Conservation (phyloP, 2,888 invertebrate genomes). For the Patella caerulea region DNA sequence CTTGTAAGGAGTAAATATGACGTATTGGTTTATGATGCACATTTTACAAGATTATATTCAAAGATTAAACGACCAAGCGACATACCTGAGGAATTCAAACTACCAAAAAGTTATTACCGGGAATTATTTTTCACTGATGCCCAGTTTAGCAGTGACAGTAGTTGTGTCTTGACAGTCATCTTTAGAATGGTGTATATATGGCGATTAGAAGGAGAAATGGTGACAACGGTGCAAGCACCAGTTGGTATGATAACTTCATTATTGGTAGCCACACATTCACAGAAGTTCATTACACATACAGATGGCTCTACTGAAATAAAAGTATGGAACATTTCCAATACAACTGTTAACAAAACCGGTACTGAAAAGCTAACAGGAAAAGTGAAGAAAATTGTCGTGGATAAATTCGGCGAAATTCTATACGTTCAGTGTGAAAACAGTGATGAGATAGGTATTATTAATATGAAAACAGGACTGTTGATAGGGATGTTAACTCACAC, state of each 20-base stretch:
- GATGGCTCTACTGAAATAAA: slow-evolving; percentile 54
- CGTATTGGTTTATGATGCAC: slow-evolving; percentile 62
- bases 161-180: slow-evolving; percentile 63
- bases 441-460: slow-evolving; percentile 69
- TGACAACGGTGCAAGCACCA: slow-evolving; percentile 64
- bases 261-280: slow-evolving; percentile 50
- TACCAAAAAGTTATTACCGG: slow-evolving; percentile 60
- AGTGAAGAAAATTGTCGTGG: slow-evolving; percentile 56
- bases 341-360: background rate
- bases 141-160: slow-evolving; percentile 63
- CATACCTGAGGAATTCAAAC: slow-evolving; percentile 65
- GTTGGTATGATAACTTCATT: slow-evolving; percentile 64
- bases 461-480: slow-evolving; percentile 65
- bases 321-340: slow-evolving; percentile 55
- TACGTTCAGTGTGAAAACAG: slow-evolving; percentile 62
- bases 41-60: slow-evolving; percentile 55
- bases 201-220: slow-evolving; percentile 53
- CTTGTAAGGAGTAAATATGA: slow-evolving; percentile 51
- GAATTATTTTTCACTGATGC: slow-evolving; percentile 62
- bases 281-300: slow-evolving; percentile 61
- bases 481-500: slow-evolving; percentile 69
- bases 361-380: slow-evolving; percentile 63
- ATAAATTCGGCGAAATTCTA: slow-evolving; percentile 52
- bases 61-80: slow-evolving; percentile 59
- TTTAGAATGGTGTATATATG: slow-evolving; percentile 69